Base-by-base conservation (phyloP, 2,113 vertebrate species). In the Etheostoma cragini region DNA sequence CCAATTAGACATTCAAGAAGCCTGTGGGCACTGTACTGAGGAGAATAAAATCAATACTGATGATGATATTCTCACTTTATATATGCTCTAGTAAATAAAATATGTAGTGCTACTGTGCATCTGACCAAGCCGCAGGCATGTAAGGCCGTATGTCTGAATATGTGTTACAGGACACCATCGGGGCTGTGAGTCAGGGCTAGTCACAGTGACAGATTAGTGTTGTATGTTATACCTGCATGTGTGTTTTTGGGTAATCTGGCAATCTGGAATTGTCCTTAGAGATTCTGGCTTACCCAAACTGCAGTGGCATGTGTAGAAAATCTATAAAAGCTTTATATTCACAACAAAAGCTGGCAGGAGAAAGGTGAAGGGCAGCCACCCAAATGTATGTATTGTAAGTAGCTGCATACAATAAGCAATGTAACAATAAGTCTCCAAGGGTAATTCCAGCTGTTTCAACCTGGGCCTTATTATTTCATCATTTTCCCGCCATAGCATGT, bases 381-480 rank as follows among this genome's bases (percentile, higher is more conserved):
- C 61, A 84, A 71, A 86, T 52, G 12, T 63, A 30, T 73, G 76
- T 57, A 67, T 19, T 82, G 69, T 66, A 38, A 61, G 24, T 16
- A 56, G 30, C 22, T 50, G 61, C 42, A 72, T 26, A 14, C 22
- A 22, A 49, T 38, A 65, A 46, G 21, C 8, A 33, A 11, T 35
- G 4, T 42, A 64, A 62, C 57, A 54, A 24, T n/a, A 35, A 24
- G 62, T 74, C 45, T 75, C 54, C n/a, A 4, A 67, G 65, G 64
- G 78, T 52, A 21, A 66, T 16, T 72, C 63, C 83, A 81, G 65
- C 72, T 70, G 66, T 86, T 83, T 84, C 60, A 64, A 38, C 6
- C 42, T 46, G 6, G 26, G 8, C 5, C 24, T 16, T 8, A 17
- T 24, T 82, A 53, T 82, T 58, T 77, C 42, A 84, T 86, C 52